These are phyloP conservation scores for Sinocyclocheilus maitianheensis DNA, from an alignment of 2,113 vertebrate species.

Conservation along the genomic window DNA sequence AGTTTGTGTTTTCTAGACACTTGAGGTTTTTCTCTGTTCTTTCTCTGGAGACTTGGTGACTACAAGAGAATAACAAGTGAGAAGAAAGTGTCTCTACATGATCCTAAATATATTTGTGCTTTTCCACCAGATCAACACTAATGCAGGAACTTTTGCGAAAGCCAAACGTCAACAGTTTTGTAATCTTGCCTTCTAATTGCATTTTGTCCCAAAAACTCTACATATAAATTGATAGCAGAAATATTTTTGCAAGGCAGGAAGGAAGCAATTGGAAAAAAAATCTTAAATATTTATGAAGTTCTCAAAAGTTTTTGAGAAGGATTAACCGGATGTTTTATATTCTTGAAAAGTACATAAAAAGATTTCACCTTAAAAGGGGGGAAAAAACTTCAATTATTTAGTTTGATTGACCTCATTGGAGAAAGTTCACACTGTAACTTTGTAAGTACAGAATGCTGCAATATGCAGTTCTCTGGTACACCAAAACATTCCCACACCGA, in stretches of 20 bases:
- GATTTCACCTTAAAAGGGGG: not conserved
- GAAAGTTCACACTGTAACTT: not conserved
- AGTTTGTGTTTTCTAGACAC: constrained; percentile 34
- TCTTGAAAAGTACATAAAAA: not conserved
- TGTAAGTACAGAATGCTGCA: not conserved
- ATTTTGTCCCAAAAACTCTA: not conserved
- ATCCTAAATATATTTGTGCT: not conserved
- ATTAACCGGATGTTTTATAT: not conserved
- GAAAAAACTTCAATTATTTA: not conserved
- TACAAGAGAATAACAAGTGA: not conserved
- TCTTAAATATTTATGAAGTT: not conserved
- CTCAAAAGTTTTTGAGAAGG: not conserved
- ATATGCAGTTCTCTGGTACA: not conserved
- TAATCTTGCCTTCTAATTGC: constrained; percentile 5
- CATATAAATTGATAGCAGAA: constrained; percentile 3
- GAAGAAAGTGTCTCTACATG: not conserved
- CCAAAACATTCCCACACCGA: not conserved
- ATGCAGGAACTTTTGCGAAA: constrained; percentile 2
- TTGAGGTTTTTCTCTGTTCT: constrained; percentile 28
- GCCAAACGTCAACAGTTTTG: not conserved
- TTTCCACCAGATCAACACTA: not conserved
- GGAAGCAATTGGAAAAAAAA: not conserved
- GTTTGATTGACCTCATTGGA: not conserved
- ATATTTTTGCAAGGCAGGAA: not conserved
- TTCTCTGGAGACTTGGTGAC: not conserved